These are phyloP conservation scores for Druon quercuslanigerum DNA, from an alignment of 1,140 invertebrate genomes.

Conservation along the genomic window DNA sequence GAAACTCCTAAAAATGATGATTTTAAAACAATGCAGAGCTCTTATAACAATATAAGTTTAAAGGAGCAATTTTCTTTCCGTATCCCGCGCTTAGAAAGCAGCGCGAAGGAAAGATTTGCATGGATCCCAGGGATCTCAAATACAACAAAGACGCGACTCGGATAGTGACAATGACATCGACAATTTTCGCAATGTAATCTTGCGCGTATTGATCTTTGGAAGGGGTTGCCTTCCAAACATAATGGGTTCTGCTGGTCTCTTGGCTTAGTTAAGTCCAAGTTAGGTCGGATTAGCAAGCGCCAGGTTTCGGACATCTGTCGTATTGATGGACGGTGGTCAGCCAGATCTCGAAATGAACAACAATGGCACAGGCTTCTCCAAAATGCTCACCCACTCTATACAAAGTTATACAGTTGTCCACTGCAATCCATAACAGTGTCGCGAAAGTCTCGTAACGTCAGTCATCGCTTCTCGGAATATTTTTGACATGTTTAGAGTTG, in stretches of 20 bases:
- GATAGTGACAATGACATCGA: constrained; percentile 38
- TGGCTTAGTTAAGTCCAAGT: constrained; percentile 65
- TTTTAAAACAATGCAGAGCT: background rate
- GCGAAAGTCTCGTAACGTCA: constrained; percentile 27
- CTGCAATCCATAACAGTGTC: background rate
- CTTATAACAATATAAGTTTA: background rate
- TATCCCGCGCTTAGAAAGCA: background rate
- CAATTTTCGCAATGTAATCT: constrained; percentile 75
- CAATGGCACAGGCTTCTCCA: constrained; percentile 57
- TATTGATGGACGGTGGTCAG: constrained; percentile 72
- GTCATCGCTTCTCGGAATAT: constrained; percentile 11
- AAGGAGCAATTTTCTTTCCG: background rate
- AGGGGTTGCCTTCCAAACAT: constrained; percentile 68
- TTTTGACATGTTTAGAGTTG: background rate
- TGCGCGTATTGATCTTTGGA: constrained; percentile 71
- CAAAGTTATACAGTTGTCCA: background rate
- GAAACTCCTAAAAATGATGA: no score
- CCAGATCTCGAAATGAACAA: constrained; percentile 71
- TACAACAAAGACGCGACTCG: background rate
- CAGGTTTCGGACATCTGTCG: constrained; percentile 70
- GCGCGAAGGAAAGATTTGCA: constrained; percentile 23
- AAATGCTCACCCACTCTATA: constrained; percentile 25
- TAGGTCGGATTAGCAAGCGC: constrained; percentile 69
- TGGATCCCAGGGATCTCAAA: constrained; percentile 18
- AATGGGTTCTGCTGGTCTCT: constrained; percentile 70